phyloP scores from a whole-genome alignment of 2,888 invertebrate genomes.

The Apamea monoglypha region DNA sequence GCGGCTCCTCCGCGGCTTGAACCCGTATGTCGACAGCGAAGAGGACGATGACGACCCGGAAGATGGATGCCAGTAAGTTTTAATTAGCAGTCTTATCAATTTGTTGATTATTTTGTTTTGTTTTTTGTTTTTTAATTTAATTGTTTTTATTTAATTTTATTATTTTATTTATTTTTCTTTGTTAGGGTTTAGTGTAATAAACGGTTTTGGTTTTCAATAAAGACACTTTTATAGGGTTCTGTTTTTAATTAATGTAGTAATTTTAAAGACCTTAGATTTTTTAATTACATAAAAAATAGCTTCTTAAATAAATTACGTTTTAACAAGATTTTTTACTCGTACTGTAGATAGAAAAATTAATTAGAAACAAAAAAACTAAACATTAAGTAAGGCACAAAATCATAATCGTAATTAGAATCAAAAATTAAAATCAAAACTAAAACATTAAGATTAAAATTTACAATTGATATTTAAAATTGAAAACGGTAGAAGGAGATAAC shows the following conservation, averaged over 20 bases:
- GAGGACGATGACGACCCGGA: background rate
- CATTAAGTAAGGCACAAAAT: too few relatives aligned
- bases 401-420: too few relatives aligned
- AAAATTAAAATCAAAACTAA: too few relatives aligned
- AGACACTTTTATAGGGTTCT: background rate
- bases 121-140: background rate
- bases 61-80: conserved; percentile 38
- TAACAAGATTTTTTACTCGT: too few relatives aligned
- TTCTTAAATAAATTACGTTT: too few relatives aligned
- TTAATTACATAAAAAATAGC: too few relatives aligned
- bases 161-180: background rate
- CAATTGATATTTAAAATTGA: too few relatives aligned
- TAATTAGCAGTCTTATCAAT: background rate
- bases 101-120: background rate
- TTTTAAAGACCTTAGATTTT: too few relatives aligned
- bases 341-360: too few relatives aligned
- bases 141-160: background rate
- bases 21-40: background rate
- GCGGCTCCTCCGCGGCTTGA: background rate
- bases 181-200: background rate
- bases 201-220: background rate
- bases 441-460: too few relatives aligned
- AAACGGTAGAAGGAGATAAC: too few relatives aligned
- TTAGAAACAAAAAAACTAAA: too few relatives aligned
- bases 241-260: background rate